Evolutionary conservation across 2,113 vertebrate genomes (phyloP).

Genomic region (Eclectus roratus): DNA sequence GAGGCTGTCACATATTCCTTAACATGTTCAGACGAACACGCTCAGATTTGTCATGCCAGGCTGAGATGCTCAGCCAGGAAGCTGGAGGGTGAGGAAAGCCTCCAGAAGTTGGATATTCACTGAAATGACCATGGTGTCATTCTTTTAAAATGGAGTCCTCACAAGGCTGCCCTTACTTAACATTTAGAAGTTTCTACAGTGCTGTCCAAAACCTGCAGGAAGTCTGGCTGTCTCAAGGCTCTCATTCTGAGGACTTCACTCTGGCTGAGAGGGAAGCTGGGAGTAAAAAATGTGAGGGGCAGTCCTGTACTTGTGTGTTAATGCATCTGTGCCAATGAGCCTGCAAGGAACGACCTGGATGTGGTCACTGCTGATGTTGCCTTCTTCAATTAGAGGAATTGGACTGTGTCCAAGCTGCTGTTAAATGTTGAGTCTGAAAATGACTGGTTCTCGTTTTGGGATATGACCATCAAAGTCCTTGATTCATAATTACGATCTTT

Average conservation of each 20-base stretch:
- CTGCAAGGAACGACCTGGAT: background rate
- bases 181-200: background rate
- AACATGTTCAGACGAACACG: background rate
- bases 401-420: conserved; percentile 23
- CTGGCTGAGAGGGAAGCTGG: background rate
- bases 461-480: conserved; percentile 35
- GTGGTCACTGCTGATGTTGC: background rate
- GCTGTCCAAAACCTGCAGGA: background rate
- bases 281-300: background rate
- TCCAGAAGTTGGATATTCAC: background rate
- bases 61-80: background rate
- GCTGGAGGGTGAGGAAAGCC: conserved; percentile 11
- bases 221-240: background rate
- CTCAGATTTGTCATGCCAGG: conserved; percentile 10
- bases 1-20: conserved; percentile 26
- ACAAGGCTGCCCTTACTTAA: background rate
- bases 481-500: conserved; percentile 15
- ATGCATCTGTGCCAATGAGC: background rate
- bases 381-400: background rate
- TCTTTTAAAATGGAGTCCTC: background rate
- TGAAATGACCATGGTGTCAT: background rate
- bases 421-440: conserved; percentile 42
- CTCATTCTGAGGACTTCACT: background rate
- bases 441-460: conserved; percentile 37
- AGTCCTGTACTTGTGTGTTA: background rate